Evolutionary conservation across 2,113 vertebrate genomes (phyloP), one percentile per base, ranked within the genome.

Genomic region (Sylvia atricapilla): DNA sequence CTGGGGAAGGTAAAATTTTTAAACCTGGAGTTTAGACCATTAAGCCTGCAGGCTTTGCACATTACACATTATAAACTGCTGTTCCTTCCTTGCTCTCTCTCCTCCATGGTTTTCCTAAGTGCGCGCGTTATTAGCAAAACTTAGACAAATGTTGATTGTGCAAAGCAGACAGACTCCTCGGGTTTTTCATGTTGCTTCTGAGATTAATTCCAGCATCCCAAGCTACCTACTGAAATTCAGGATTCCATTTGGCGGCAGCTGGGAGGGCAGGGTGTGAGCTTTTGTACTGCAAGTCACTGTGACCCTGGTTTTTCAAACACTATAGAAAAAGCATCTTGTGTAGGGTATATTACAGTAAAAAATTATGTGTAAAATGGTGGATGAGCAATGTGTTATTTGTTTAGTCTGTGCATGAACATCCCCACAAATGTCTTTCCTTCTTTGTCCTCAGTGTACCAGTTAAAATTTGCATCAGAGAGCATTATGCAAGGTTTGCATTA

Each of bases 21-120:
- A 91, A 84, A 92, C 69, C n/a, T 89, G 86, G 90, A 79, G 52
- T 94, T 90, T 72, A 93, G 92, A 68, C 93, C 86, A 66, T 87
- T 87, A 87, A 92, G 80, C 73, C 80, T 93, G 64, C 60, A 93
- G 88, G 44, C 72, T 78, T 90, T 84, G 62, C 60, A 81, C 66
- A 73, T 90, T 81, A 35, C 62, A 46, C 6, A 0, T 47, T 79
- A 68, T 90, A 92, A 92, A 93, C 72, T 87, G 73, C 60, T 0
- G 0, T 72, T 96, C 60, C 47, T 84, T 92, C 73, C 67, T 90
- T 75, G 49, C 83, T 94, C 10, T 94, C 68, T 94, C 10, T 94
- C 68, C 37, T 84, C 56, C 9, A 1, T 82, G 64, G 66, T 94
- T 95, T 96, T 96, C 86, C n/a, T 76, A 93, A 87, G 64, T 68